Base-by-base conservation (phyloP, 2,888 invertebrate species). In the Nyleta sp. region DNA sequence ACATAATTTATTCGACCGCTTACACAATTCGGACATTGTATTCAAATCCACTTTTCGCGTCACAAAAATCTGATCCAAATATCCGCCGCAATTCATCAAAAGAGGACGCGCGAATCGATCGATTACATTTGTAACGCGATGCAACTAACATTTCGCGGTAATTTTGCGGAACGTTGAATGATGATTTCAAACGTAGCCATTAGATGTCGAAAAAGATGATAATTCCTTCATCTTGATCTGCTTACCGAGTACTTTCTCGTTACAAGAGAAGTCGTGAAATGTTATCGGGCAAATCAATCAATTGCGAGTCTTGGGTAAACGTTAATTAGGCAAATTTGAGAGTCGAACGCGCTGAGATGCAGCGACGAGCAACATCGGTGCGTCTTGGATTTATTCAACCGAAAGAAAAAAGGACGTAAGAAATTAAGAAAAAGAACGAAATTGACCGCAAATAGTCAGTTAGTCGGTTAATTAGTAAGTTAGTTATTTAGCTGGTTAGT, bases 191-290 rank as follows among this genome's bases (percentile, higher is more conserved):
- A 67, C 62, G 67, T 73, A 76, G 46, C n/a, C 64, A 76, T 80
- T 80, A 60, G 68, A 73, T 52, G 72, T 60, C 67, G 55, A 59
- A 62, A 71, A 67, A 71, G 76, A 76, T 74, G 76, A 76, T 74
- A 77, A 80, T 80, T 77, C 74, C 77, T 80, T 73, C 80, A 80
- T 80, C 80, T 80, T 67, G 80, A 80, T 80, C 73, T 80, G 77
- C 22, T 77, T 80, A 72, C 60, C 57, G 71, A 40, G 70, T 53
- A 80, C 80, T 77, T 74, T 80, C 80, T 77, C 74, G 67, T 70
- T 80, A 77, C 70, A 70, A 60, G 77, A 74, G 73, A 80, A 77
- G 80, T 80, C 80, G 76, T 80, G 80, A 80, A 80, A 80, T 80
- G 79, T 76, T 80, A 80, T 80, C 79, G 79, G 71, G 64, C 79